phyloP scores from a whole-genome alignment of 2,888 invertebrate genomes.

The Orchesella flavescens region DNA sequence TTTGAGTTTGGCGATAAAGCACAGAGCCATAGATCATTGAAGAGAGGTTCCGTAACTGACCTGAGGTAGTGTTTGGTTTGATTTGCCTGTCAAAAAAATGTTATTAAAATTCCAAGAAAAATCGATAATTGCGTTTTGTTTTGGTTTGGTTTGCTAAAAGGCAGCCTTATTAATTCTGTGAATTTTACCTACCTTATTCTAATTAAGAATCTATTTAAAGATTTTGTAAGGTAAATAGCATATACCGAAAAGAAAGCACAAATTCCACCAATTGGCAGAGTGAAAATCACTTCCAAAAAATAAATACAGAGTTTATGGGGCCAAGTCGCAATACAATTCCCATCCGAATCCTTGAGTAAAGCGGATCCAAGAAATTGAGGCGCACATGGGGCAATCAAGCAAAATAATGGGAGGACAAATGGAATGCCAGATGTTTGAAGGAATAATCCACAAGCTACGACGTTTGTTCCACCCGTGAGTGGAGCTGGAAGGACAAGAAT shows the following conservation, averaged over 20 bases:
- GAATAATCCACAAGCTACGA: neutral
- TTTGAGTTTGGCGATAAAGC: conserved; percentile 20
- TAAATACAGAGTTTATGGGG: neutral
- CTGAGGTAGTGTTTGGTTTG: neutral
- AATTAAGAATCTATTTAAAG: conserved; percentile 5
- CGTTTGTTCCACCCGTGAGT: conserved; percentile 15
- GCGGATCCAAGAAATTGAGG: conserved; percentile 21
- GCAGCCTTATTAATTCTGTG: too few species aligned
- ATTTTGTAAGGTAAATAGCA: conserved; percentile 30
- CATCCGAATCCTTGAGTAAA: neutral
- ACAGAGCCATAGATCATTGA: conserved; percentile 4
- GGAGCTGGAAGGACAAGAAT: conserved; percentile 7
- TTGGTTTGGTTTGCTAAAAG: too few species aligned
- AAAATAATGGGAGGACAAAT: conserved; percentile 25
- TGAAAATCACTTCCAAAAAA: conserved; percentile 6
- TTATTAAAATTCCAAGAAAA: neutral
- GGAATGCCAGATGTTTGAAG: conserved; percentile 14
- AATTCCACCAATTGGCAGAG: conserved; percentile 27
- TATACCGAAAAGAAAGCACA: conserved; percentile 29
- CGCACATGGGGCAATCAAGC: conserved; percentile 22
- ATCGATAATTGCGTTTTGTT: too few species aligned
- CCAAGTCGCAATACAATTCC: conserved; percentile 10
- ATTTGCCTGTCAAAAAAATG: neutral
- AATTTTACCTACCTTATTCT: too few species aligned
- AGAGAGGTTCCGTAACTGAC: neutral